Percentiles rank a stretch among this genome's conserved stretches.
Conservation (phyloP, 2,888 invertebrate species). For the Nesidiocoris tenuis region DNA sequence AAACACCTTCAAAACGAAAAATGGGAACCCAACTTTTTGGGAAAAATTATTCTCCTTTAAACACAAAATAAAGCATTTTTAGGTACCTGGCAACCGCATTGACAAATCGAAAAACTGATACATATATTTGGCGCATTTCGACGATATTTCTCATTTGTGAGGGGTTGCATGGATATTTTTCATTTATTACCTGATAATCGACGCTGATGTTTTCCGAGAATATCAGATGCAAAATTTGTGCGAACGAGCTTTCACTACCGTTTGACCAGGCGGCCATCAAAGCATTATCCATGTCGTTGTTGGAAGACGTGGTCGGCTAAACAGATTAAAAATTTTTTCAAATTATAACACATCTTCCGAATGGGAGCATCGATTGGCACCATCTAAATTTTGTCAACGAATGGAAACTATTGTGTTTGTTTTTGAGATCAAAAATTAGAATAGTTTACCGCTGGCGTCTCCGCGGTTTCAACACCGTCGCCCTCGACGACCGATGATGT, state of each 20-base stretch:
- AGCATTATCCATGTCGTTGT: constrained; percentile 54
- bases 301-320: constrained; percentile 32
- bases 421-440: too few relatives aligned
- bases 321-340: too few relatives aligned
- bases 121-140: too few relatives aligned
- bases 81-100: too few relatives aligned
- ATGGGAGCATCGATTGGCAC: not conserved
- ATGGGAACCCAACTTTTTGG: too few relatives aligned
- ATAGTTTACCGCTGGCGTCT: not conserved
- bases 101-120: not conserved
- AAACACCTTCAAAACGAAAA: not conserved
- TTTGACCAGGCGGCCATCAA: constrained; percentile 58
- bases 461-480: not conserved
- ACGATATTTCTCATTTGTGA: too few relatives aligned
- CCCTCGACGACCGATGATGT: constrained; percentile 50
- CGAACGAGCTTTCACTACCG: constrained; percentile 66
- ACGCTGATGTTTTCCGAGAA: constrained; percentile 74
- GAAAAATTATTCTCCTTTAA: too few relatives aligned
- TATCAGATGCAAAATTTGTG: constrained; percentile 74
- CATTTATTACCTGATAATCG: constrained; percentile 58
- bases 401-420: too few relatives aligned
- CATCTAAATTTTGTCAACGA: too few relatives aligned
- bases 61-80: too few relatives aligned
- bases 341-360: not conserved
- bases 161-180: not conserved